A percentile compares a stretch with the other conserved stretches of the same genome.
phyloP scores from a whole-genome alignment of 2,888 invertebrate species.

The Macaria liturata region DNA sequence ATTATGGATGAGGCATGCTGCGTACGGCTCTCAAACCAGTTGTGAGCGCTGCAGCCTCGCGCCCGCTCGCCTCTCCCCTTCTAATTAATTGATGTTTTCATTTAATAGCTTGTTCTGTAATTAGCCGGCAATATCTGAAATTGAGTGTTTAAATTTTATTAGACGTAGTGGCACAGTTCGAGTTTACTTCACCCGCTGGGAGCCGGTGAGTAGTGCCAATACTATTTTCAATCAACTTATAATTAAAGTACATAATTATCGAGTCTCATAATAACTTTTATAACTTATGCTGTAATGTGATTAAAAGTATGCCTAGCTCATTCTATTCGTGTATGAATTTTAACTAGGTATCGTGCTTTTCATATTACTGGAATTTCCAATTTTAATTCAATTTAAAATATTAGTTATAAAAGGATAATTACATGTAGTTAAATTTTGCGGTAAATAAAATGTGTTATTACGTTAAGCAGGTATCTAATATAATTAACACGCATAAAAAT shows the following conservation, averaged over 20 bases:
- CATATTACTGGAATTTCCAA: no score
- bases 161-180: slow-evolving; percentile 54
- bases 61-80: slow-evolving; percentile 77
- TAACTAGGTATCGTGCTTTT: no score
- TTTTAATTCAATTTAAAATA: no score
- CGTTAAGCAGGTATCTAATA: no score
- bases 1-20: slow-evolving; percentile 79
- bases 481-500: no score
- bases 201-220: slow-evolving; percentile 37
- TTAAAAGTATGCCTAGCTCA: neutral
- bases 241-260: no score
- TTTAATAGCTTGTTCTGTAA: slow-evolving; percentile 77
- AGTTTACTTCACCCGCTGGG: slow-evolving; percentile 32
- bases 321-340: no score
- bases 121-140: slow-evolving; percentile 69
- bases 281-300: slow-evolving; percentile 1
- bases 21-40: slow-evolving; percentile 76
- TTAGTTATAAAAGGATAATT: no score
- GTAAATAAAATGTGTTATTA: no score
- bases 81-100: slow-evolving; percentile 82
- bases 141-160: slow-evolving; percentile 70
- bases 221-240: slow-evolving; percentile 9
- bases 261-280: slow-evolving; percentile 3
- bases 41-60: slow-evolving; percentile 73
- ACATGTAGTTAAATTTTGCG: no score